phyloP scores from a whole-genome alignment of 2,888 invertebrate genomes.

The Aromia moschata region DNA sequence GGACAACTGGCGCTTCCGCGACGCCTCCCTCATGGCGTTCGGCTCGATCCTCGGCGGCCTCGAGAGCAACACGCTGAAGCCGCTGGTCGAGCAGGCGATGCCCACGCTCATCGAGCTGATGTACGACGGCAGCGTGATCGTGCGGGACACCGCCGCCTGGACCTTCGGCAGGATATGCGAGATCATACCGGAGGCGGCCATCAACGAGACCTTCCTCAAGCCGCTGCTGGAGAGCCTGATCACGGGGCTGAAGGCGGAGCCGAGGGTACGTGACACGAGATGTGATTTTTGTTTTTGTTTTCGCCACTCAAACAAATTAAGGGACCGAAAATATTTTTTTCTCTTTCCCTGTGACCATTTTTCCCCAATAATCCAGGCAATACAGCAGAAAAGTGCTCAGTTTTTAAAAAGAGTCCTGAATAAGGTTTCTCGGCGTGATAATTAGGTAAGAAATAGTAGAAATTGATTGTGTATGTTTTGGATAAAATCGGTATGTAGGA shows the following conservation, averaged over 20 bases:
- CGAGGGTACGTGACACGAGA: no score
- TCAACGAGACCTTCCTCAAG: slow-evolving; percentile 85
- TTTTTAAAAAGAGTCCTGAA: no score
- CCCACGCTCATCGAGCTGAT: slow-evolving; percentile 93
- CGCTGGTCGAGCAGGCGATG: slow-evolving; percentile 96
- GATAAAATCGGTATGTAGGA: no score
- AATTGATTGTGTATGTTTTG: no score
- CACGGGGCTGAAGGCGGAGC: slow-evolving; percentile 89
- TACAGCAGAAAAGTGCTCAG: no score
- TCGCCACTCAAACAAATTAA: no score
- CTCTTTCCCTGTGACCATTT: no score
- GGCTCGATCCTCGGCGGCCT: slow-evolving; percentile 87
- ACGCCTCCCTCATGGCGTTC: slow-evolving; percentile 99
- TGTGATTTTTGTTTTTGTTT: no score
- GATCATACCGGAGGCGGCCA: slow-evolving; percentile 93
- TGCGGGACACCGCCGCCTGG: slow-evolving; percentile 98
- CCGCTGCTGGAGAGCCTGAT: slow-evolving; percentile 83
- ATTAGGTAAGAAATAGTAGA: no score
- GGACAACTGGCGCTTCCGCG: slow-evolving; percentile 84
- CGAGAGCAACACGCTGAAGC: slow-evolving; percentile 85
- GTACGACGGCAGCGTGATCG: slow-evolving; percentile 93
- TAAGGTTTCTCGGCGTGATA: no score
- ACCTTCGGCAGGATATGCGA: slow-evolving; percentile 95
- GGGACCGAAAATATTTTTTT: no score
- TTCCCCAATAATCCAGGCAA: no score